A percentile compares a stretch with the other conserved stretches of the same genome.
These are phyloP conservation scores for Xanthia icteritia DNA, from an alignment of 2,888 invertebrate species.

Conservation along the genomic window DNA sequence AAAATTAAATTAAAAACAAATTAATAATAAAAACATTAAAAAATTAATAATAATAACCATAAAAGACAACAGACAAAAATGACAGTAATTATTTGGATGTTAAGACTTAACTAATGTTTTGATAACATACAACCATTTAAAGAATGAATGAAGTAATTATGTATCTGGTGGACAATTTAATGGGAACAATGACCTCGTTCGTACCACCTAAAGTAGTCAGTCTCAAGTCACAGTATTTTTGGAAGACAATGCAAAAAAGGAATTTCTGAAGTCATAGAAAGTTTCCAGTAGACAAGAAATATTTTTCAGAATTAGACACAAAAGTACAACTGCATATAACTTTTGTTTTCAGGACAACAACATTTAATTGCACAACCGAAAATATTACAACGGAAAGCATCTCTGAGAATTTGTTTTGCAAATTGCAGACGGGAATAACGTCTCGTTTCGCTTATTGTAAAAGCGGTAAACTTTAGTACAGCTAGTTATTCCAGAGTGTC, in stretches of 20 bases:
- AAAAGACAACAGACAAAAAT: too few relatives aligned
- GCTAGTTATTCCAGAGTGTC: conserved; percentile 44
- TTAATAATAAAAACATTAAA: too few relatives aligned
- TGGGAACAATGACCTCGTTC: conserved; percentile 38
- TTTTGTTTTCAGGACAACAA: conserved; percentile 18
- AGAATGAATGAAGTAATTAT: conserved; percentile 40
- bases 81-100: too few relatives aligned
- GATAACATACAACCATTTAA: conserved; percentile 46
- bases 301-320: conserved; percentile 12
- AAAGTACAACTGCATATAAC: conserved; percentile 3
- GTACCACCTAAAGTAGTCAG: conserved; percentile 19
- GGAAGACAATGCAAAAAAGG: conserved; percentile 6
- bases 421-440: conserved; percentile 22
- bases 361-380: conserved; percentile 19
- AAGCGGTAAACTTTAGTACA: conserved; percentile 24
- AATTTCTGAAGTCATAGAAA: conserved; percentile 26
- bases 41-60: too few relatives aligned
- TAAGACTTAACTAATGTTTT: too few relatives aligned
- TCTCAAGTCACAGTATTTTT: conserved; percentile 5
- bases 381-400: conserved; percentile 28
- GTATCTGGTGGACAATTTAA: conserved; percentile 37
- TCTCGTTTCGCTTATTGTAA: conserved; percentile 16
- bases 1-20: too few relatives aligned
- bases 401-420: conserved; percentile 36
- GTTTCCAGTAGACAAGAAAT: conserved; percentile 18